A percentile compares a stretch with the other conserved stretches of the same genome.
These are phyloP conservation scores for Euleptes europaea DNA, from an alignment of 2,113 vertebrate species.

Conservation along the genomic window DNA sequence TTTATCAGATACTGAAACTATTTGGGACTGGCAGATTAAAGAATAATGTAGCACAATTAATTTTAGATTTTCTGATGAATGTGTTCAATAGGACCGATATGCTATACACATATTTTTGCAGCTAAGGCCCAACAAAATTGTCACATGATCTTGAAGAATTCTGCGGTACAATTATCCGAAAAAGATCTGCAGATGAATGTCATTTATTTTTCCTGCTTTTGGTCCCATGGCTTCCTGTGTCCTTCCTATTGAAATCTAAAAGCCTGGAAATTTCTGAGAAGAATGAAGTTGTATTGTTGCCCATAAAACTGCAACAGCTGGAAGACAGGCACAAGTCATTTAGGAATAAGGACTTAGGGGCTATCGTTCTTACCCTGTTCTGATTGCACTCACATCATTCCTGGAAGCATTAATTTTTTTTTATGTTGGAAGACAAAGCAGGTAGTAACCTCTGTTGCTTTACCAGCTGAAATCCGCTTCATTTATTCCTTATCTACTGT, in stretches of 20 bases:
- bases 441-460: conserved; percentile 25
- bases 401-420: conserved; percentile 35
- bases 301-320: conserved; percentile 7
- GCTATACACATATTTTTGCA: not conserved
- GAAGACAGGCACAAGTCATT: not conserved
- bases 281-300: conserved; percentile 21
- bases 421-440: conserved; percentile 25
- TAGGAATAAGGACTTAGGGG: not conserved
- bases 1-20: not conserved
- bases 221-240: not conserved
- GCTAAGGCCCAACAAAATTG: not conserved
- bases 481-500: conserved; percentile 47
- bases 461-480: conserved; percentile 48
- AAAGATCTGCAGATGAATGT: not conserved
- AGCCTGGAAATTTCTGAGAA: not conserved
- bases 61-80: conserved; percentile 16
- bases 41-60: not conserved
- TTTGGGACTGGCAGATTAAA: not conserved
- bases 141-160: not conserved
- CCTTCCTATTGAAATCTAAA: conserved; percentile 13
- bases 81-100: not conserved
- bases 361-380: conserved; percentile 30
- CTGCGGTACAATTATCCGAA: not conserved
- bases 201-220: conserved; percentile 11
- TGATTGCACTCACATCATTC: conserved; percentile 32